Base-by-base conservation (phyloP, 2,797 vertebrate genomes). In the Carduelis carduelis region DNA sequence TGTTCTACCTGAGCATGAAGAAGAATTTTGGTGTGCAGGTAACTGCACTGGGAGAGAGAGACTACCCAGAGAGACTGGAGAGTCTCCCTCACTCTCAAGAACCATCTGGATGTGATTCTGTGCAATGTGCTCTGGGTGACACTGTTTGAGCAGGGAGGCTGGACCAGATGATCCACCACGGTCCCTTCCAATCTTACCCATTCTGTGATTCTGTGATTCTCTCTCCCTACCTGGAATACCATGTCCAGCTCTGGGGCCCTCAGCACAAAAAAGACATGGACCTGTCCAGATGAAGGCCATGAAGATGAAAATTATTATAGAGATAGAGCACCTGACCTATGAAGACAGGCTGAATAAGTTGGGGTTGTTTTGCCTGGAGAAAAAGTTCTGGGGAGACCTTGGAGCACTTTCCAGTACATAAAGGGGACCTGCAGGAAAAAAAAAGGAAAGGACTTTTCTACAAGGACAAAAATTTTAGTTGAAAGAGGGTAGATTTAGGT, bases 321-420 rank as follows among this genome's bases (percentile, higher is more conserved):
- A 6, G 9, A 27, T 57, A 14, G 32, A 83, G 4, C 17, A 61
- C 6, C 34, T 44, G 19, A 5, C 2, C 1, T 27, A 8, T 11
- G 9, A 86, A 18, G 12, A 75, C 16, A 49, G 20, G 35, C 15
- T 75, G 53, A 75, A 35, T 19, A 10, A 57, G 11, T 4, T 53
- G 1, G 1, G 1, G 6, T n/a, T 56, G 17, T 53, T 81, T 26
- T 72, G 6, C 6, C 18, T 66, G 11, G 23, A 61, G 61, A 60
- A 9, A 64, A 55, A 17, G 9, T 27, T 81, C 9, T 0, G 0
- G 6, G 21, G 7, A 87, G 6, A 76, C 1, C 16, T 71, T 66
- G 30, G 5, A 35, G 24, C 4, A 23, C 14, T 49, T 59, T 15
- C 11, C 39, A 49, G 21, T 19, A 19, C 6, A 11, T 47, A 37